Evolutionary conservation across 1,140 invertebrate genomes (phyloP).

Genomic region (Laodelphax striatellus): DNA sequence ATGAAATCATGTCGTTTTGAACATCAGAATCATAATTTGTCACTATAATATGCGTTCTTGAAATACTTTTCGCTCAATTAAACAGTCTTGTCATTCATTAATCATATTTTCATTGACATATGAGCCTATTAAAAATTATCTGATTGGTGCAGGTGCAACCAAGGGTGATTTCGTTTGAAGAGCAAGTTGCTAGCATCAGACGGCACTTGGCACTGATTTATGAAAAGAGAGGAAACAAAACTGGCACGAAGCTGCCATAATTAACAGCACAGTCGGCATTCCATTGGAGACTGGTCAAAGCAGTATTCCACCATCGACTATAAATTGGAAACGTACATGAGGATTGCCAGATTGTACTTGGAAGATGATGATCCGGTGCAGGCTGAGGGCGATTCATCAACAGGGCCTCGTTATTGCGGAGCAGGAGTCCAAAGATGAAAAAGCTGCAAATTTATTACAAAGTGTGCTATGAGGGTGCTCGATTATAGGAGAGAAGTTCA

Average conservation of each 20-base stretch:
- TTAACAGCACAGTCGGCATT: conserved; percentile 90
- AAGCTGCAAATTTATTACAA: conserved; percentile 94
- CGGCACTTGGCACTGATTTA: conserved; percentile 94
- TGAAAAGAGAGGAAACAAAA: conserved; percentile 83
- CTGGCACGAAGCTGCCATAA: conserved; percentile 90
- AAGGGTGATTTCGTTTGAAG: conserved; percentile 94
- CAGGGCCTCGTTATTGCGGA: conserved; percentile 83
- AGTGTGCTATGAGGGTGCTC: conserved; percentile 88
- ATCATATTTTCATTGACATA: too few relatives aligned
- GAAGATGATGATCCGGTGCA: conserved; percentile 96
- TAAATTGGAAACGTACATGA: conserved; percentile 93
- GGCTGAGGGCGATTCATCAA: conserved; percentile 96
- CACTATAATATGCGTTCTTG: too few relatives aligned
- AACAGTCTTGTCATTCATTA: too few relatives aligned
- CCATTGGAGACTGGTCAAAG: conserved; percentile 97
- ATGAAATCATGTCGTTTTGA: too few relatives aligned
- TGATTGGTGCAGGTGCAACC: conserved; percentile 63
- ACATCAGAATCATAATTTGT: too few relatives aligned
- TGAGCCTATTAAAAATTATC: too few relatives aligned
- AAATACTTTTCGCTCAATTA: too few relatives aligned
- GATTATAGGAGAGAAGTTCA: conserved; percentile 96
- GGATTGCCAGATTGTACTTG: conserved; percentile 92
- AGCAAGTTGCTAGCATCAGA: conserved; percentile 89
- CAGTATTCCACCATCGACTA: conserved; percentile 95
- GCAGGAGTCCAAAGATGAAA: conserved; percentile 89